Percentiles rank a stretch among this genome's conserved stretches.
Conservation (phyloP, 2,113 vertebrate species). For the Canis aureus region DNA sequence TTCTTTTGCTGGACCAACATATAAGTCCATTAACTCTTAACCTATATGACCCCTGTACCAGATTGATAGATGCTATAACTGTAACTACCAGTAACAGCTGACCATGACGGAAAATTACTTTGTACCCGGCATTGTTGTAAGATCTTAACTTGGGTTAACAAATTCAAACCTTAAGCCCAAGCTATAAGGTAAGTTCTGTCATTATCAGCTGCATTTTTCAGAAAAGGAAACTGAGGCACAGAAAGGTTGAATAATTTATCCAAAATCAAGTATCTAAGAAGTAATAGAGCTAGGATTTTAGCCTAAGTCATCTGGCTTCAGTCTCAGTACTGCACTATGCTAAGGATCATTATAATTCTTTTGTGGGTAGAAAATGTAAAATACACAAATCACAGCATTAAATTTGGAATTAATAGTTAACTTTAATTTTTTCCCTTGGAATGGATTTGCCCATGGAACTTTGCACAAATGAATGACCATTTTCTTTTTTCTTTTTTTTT, state of each 20-base stretch:
- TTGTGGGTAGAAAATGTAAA: not conserved
- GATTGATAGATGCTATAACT: not conserved
- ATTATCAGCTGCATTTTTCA: constrained; percentile 15
- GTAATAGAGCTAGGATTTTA: not conserved
- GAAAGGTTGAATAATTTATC: constrained; percentile 3
- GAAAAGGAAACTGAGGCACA: not conserved
- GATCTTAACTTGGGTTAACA: not conserved
- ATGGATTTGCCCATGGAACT: not conserved
- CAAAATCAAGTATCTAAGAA: constrained; percentile 42
- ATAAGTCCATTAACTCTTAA: not conserved
- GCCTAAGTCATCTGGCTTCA: not conserved
- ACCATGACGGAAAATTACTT: not conserved
- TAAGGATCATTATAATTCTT: not conserved
- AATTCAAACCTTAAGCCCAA: not conserved
- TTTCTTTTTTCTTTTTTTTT: not conserved
- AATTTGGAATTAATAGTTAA: constrained; percentile 50
- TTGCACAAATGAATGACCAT: not conserved
- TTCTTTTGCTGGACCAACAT: not conserved
- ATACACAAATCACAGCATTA: not conserved
- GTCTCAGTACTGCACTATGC: not conserved
- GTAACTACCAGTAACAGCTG: not conserved
- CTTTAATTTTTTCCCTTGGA: not conserved
- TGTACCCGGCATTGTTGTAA: not conserved
- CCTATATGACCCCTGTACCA: not conserved
- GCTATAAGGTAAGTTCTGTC: not conserved